These are phyloP conservation scores for Cyanoramphus novaezelandiae DNA, from an alignment of 2,113 vertebrate genomes.

Conservation along the genomic window DNA sequence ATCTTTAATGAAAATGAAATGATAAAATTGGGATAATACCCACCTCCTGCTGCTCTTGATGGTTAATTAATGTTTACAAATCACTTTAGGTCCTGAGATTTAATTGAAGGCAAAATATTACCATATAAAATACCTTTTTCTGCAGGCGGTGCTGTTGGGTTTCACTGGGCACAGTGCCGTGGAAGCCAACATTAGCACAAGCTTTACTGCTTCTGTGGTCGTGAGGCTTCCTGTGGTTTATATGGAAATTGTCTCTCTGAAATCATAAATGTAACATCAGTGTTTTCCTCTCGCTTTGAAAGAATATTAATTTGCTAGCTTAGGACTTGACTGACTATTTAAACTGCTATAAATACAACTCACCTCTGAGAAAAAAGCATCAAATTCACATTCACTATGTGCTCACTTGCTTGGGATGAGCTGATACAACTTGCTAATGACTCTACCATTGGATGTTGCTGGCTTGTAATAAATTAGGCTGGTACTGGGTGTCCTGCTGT, in stretches of 20 bases:
- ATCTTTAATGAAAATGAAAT: slow-evolving; percentile 43
- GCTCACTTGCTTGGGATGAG: not conserved
- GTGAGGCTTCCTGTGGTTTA: slow-evolving; percentile 20
- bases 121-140: slow-evolving; percentile 36
- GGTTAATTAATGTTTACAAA: slow-evolving; percentile 67
- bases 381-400: not conserved
- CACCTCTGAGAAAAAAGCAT: not conserved
- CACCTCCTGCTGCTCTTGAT: slow-evolving; percentile 40
- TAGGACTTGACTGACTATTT: slow-evolving; percentile 23
- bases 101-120: slow-evolving; percentile 64
- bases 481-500: not conserved
- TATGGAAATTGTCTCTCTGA: slow-evolving; percentile 41
- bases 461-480: not conserved
- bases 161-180: slow-evolving; percentile 36
- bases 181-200: slow-evolving; percentile 15
- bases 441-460: not conserved
- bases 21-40: slow-evolving; percentile 33
- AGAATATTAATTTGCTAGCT: slow-evolving; percentile 42
- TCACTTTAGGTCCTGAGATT: slow-evolving; percentile 47
- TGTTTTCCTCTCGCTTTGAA: slow-evolving; percentile 38
- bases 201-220: slow-evolving; percentile 24
- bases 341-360: slow-evolving; percentile 12
- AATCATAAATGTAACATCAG: slow-evolving; percentile 48
- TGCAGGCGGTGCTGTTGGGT: not conserved
- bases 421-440: not conserved